Base-by-base conservation (phyloP, 2,888 invertebrate species). In the Macrophya alboannulata region DNA sequence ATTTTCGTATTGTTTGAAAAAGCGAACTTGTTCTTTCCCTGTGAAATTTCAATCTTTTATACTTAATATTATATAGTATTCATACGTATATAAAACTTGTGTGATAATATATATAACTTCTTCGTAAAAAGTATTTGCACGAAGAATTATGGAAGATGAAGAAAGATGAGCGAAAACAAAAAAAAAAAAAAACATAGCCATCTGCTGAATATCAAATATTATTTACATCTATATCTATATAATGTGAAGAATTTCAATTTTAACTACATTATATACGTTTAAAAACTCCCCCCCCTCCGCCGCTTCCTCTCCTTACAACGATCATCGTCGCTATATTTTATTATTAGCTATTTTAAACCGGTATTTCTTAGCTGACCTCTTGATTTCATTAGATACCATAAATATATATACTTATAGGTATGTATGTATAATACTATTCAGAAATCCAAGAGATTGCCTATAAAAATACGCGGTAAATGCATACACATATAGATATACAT, bases 331-430 rank as follows among this genome's bases (percentile, higher is more conserved):
- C 37, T 65, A 65, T 65, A 65, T 65, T 31, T 76, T 25, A 43
- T 45, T 76, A 25, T 21, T 51, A 25, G 51, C 48, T 25, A 76
- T 76, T 76, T 15, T 51, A 76, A 76, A 76, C 76, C 76, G 76
- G 76, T 76, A 76, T 76, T 48, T 48, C 43, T 76, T 25, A 40
- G 15, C 5, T 76, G 76, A 48, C 76, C 48, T 65, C 65, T 37
- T 25, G 65, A 65, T 65, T 37, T 65, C 68, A 68, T 68, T 37
- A 62, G 9, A 62, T 62, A 37, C 68, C 31, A 37, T 15, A 37
- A 10, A 25, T 17, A 55, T 55, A 55, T 55, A 55, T 31, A 31
- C 31, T 31, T 31, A 31, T 31, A 31, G 31, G 31, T 31, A 31
- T 31, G 31, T 31, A 31, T 31, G 31, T 31, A 31, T 31, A 31